Evolutionary conservation across 2,113 vertebrate species (phyloP).

Genomic region (Anhinga rufa): DNA sequence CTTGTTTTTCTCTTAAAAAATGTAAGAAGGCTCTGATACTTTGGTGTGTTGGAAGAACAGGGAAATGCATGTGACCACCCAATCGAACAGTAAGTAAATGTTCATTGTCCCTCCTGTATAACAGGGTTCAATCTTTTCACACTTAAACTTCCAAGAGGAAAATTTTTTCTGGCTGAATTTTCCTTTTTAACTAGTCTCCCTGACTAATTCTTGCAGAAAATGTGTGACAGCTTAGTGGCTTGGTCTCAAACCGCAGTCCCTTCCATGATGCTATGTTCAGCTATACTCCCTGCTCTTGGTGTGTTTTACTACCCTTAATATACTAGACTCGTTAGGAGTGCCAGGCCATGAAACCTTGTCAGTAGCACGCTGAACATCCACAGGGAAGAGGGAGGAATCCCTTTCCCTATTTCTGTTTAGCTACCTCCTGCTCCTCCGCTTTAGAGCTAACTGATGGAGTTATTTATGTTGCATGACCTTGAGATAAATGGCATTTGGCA

Average conservation of each 20-base stretch:
- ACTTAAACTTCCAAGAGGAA: not conserved
- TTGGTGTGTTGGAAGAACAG: not conserved
- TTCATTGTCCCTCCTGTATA: not conserved
- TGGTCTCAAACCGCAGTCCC: not conserved
- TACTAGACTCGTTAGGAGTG: not conserved
- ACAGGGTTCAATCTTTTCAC: not conserved
- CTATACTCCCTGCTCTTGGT: not conserved
- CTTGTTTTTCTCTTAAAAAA: not conserved
- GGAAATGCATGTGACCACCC: not conserved
- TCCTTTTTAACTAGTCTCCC: not conserved
- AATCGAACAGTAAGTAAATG: not conserved
- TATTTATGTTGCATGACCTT: conserved; percentile 24
- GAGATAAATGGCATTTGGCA: conserved; percentile 34
- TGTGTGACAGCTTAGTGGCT: not conserved
- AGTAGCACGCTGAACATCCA: not conserved
- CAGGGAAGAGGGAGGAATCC: not conserved
- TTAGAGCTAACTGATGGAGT: not conserved
- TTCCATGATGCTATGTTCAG: not conserved
- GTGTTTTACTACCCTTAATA: not conserved
- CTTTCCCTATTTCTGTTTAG: not conserved
- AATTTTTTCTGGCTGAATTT: not conserved
- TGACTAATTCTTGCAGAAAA: conserved; percentile 24
- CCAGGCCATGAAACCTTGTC: not conserved
- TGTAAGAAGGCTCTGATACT: not conserved
- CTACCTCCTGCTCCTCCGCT: not conserved